Percentiles rank a stretch among this genome's conserved stretches.
Conservation (phyloP, 1,140 invertebrate species). For the Drosophila parvula region DNA sequence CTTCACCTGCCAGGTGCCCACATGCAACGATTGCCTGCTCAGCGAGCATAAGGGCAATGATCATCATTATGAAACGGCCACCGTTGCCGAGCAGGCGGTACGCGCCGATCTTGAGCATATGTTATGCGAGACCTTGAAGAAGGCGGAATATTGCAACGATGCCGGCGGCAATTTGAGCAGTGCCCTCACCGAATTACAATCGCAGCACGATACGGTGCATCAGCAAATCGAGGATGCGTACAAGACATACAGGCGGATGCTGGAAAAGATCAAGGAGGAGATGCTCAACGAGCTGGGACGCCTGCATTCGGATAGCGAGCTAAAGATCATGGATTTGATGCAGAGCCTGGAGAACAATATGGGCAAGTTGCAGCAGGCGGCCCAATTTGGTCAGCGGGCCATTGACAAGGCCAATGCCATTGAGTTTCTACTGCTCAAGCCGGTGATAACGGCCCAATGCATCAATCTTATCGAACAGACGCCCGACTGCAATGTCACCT, state of each 20-base stretch:
- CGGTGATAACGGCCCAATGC: constrained; percentile 90
- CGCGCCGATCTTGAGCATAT: constrained; percentile 90
- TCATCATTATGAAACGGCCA: constrained; percentile 91
- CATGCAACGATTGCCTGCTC: constrained; percentile 92
- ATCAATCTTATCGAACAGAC: constrained; percentile 91
- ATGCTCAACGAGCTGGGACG: constrained; percentile 90
- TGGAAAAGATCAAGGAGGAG: constrained; percentile 91
- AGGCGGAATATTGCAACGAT: constrained; percentile 89
- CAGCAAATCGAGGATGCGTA: constrained; percentile 93
- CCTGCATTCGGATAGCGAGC: constrained; percentile 92
- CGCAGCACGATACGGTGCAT: constrained; percentile 93
- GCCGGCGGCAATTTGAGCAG: constrained; percentile 89
- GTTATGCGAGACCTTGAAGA: constrained; percentile 89
- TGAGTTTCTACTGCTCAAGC: constrained; percentile 92
- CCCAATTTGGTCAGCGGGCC: constrained; percentile 91
- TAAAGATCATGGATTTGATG: constrained; percentile 94
- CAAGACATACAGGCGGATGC: constrained; percentile 91
- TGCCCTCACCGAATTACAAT: constrained; percentile 92
- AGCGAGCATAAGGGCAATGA: constrained; percentile 90
- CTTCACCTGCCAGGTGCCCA: constrained; percentile 91
- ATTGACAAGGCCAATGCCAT: constrained; percentile 92
- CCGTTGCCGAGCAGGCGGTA: constrained; percentile 90
- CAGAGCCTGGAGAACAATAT: constrained; percentile 91
- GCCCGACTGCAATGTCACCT: constrained; percentile 91
- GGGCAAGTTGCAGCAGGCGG: constrained; percentile 93